phyloP scores from a whole-genome alignment of 2,888 invertebrate species.

The Eupithecia tripunctaria region DNA sequence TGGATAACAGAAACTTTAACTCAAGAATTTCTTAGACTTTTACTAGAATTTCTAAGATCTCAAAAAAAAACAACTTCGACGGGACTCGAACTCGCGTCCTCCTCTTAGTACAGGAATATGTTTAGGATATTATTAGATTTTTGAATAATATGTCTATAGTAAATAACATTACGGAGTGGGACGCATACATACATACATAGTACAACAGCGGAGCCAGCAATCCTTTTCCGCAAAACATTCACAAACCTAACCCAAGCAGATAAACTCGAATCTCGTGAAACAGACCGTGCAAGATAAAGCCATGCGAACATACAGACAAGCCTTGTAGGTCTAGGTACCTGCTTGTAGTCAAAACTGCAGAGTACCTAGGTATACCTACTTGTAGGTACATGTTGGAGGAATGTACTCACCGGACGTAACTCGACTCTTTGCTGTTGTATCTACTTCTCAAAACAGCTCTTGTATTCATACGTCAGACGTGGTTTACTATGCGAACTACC shows the following conservation, averaged over 20 bases:
- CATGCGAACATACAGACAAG: background rate
- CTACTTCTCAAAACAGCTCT: conserved; percentile 6
- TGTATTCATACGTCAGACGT: background rate
- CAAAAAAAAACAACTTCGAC: no score
- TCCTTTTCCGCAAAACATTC: background rate
- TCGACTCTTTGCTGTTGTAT: background rate
- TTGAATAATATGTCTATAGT: no score
- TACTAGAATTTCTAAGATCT: no score
- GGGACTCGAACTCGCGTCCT: no score
- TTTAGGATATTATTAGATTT: no score
- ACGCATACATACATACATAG: background rate
- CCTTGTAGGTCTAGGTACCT: no score
- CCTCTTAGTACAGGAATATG: no score
- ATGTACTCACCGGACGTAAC: conserved; percentile 6
- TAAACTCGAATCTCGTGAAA: background rate
- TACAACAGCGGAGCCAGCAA: background rate
- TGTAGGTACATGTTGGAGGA: background rate
- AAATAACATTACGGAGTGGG: background rate
- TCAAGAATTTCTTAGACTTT: no score
- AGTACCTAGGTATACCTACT: background rate
- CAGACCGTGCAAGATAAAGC: background rate
- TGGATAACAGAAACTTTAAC: no score
- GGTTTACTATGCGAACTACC: background rate
- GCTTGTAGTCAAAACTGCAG: background rate
- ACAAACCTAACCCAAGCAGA: background rate